A percentile compares a stretch with the other conserved stretches of the same genome.
Conservation (phyloP, 2,888 invertebrate species). For the Sminthurinus aureus region DNA sequence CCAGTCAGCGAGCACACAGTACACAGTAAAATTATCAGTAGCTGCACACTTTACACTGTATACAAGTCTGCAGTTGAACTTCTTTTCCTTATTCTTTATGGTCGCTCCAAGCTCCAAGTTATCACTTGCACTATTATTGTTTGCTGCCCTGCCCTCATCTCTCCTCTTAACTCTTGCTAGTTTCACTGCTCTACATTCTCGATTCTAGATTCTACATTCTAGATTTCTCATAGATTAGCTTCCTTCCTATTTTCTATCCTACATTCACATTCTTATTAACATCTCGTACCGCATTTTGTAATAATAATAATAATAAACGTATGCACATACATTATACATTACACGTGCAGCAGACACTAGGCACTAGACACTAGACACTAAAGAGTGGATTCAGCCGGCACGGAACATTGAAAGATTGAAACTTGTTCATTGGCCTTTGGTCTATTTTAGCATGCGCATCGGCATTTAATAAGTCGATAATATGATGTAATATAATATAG, state of each 20-base stretch:
- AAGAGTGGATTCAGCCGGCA: too few species aligned
- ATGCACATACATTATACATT: neutral
- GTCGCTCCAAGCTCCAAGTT: neutral
- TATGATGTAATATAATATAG: too few species aligned
- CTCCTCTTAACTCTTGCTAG: neutral
- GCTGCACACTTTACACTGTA: neutral
- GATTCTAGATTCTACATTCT: neutral
- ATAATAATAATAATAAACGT: too few species aligned
- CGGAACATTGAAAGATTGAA: neutral
- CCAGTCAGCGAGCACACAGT: neutral
- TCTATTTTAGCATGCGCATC: neutral
- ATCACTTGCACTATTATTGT: neutral
- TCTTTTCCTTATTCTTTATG: neutral
- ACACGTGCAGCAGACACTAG: neutral
- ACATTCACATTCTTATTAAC: neutral
- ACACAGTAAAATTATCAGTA: neutral
- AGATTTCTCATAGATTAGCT: conserved; percentile 29
- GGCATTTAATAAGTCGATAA: neutral
- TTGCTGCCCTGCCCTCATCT: neutral
- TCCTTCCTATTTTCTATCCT: neutral
- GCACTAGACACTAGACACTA: too few species aligned
- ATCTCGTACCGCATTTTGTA: neutral
- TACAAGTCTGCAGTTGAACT: neutral
- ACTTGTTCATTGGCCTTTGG: too few species aligned
- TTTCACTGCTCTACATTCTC: neutral